Evolutionary conservation across 1,140 invertebrate species (phyloP).

Genomic region (Doryteuthis pealeii): DNA sequence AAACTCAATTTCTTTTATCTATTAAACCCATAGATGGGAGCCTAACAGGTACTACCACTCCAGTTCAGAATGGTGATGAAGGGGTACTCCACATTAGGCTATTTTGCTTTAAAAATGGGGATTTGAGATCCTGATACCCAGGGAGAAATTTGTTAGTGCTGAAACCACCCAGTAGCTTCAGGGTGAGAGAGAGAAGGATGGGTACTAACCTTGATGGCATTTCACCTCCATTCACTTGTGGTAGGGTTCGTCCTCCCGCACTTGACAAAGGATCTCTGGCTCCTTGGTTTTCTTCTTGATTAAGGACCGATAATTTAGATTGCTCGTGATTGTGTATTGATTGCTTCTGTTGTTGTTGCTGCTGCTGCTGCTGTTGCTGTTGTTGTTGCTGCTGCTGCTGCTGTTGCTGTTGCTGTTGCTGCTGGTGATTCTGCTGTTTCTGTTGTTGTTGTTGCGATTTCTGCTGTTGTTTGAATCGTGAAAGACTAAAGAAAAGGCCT

Average conservation of each 20-base stretch:
- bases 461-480: conserved; percentile 82
- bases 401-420: conserved; percentile 18
- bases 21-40: no score
- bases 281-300: neutral
- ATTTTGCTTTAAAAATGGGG: no score
- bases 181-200: no score
- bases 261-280: conserved; percentile 16
- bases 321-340: neutral
- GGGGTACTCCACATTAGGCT: no score
- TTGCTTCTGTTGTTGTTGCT: neutral
- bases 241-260: conserved; percentile 13
- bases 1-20: no score
- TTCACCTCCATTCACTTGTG: conserved; percentile 45
- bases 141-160: no score
- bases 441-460: conserved; percentile 64
- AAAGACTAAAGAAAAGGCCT: conserved; percentile 92
- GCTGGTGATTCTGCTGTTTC: conserved; percentile 30
- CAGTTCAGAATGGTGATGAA: no score
- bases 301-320: conserved; percentile 5
- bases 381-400: neutral
- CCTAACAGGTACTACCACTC: no score
- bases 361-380: neutral
- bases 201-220: conserved; percentile 43
- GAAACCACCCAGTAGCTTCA: no score
- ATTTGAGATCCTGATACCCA: no score